Conservation (phyloP, 2,888 invertebrate species). For the Apamea sordens region DNA sequence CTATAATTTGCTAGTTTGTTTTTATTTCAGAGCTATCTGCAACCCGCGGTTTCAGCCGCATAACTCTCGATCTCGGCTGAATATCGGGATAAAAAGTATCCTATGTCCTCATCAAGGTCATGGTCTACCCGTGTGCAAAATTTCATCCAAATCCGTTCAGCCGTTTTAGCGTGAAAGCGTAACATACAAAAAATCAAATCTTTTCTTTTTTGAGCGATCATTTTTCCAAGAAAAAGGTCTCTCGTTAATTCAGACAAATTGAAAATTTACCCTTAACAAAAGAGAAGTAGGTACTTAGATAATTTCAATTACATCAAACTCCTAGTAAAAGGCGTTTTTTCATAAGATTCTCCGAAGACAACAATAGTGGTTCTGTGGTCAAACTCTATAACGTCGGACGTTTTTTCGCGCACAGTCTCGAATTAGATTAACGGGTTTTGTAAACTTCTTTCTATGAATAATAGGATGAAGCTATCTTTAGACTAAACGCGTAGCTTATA, state of each 20-base stretch:
- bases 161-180: no score
- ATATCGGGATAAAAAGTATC: no score
- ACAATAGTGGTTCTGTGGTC: slow-evolving; percentile 14
- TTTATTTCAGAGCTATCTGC: neutral
- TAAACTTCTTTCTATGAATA: neutral
- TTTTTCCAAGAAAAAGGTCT: slow-evolving; percentile 9
- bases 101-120: no score
- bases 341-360: neutral
- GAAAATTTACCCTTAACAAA: neutral
- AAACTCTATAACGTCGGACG: neutral
- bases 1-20: neutral
- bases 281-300: neutral
- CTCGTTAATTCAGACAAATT: neutral
- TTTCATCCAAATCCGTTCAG: no score
- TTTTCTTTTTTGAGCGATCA: neutral
- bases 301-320: neutral
- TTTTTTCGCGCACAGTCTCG: slow-evolving; percentile 47
- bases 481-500: no score
- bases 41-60: no score
- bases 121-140: no score
- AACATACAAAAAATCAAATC: no score
- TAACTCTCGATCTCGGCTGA: no score
- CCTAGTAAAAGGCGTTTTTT: slow-evolving; percentile 4
- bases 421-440: slow-evolving; percentile 44
- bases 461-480: neutral